phyloP scores from a whole-genome alignment of 2,113 vertebrate species.

The Ploceus nigricollis region DNA sequence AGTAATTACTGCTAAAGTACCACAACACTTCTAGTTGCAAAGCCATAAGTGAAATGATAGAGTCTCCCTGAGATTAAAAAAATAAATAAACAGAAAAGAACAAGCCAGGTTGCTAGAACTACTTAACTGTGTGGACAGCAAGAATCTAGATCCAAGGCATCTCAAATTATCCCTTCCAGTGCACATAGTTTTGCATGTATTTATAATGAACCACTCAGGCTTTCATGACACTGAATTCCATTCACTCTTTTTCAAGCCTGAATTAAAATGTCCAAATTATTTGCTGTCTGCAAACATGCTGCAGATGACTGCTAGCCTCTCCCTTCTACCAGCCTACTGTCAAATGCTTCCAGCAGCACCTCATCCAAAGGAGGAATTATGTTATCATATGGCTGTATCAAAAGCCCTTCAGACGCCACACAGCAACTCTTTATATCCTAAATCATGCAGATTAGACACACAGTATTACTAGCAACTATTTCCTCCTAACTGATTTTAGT shows the following conservation, averaged over 20 bases:
- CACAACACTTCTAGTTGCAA: background rate
- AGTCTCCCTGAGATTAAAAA: background rate
- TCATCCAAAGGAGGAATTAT: background rate
- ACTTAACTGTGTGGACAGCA: background rate
- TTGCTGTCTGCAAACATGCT: background rate
- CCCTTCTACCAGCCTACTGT: background rate
- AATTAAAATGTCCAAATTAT: background rate
- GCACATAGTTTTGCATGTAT: background rate
- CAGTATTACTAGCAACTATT: background rate
- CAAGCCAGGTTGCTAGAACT: background rate
- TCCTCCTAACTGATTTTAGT: background rate
- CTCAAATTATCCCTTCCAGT: background rate
- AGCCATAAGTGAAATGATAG: background rate
- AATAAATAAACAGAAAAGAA: background rate
- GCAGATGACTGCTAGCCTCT: background rate
- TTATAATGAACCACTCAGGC: background rate
- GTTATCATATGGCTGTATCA: background rate
- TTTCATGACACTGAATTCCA: background rate
- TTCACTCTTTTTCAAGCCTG: background rate
- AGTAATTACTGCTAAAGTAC: background rate
- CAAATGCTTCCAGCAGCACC: background rate
- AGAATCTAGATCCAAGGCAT: background rate
- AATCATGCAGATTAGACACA: background rate
- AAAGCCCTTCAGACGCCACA: background rate
- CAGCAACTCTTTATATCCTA: background rate